Base-by-base conservation (phyloP, 2,888 invertebrate genomes). In the Spisula solida region DNA sequence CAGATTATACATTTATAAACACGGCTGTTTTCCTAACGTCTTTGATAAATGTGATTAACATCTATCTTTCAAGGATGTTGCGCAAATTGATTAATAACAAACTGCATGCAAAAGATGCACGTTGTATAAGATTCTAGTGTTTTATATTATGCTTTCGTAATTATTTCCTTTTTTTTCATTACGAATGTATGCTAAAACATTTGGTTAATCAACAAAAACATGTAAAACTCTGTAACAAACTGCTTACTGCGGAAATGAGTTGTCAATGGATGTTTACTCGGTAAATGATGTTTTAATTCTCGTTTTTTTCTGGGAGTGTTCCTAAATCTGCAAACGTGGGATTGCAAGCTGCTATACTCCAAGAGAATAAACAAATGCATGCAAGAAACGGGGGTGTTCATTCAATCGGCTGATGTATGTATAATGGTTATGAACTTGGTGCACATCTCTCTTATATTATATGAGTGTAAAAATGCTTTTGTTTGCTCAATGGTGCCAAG, bases 231-330 rank as follows among this genome's bases (percentile, higher is more conserved):
- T 31, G 31, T 5, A 25, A 25, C n/a, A 60, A 60, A n/a, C 12
- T 60, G 60, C 34, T 75, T 34, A 31, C 75, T 75, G 31, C 75
- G 75, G 75, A 75, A 75, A 75, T 75, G 75, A 75, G 75, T 75
- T 75, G 75, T 75, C 75, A 75, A 18, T 75, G 75, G 18, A 16
- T 75, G 75, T 75, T 75, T 75, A 75, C 34, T 16, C 75, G 18
- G 31, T 31, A 60, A 60, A 60, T 60, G 60, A 75, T 75, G 34
- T 75, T 75, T 31, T 75, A 75, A 75, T 75, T 75, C 75, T 25
- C 75, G 75, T 34, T 75, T 34, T 75, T 25, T 75, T 31, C 31
- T 75, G 34, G 75, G 75, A 75, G 75, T 75, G 75, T 34, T 34
- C 5, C 18, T 34, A 18, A 29, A 34, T 34, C 4, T 75, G 75